Percentiles rank a stretch among this genome's conserved stretches.
Conservation (phyloP, 2,888 invertebrate genomes). For the Noctua pronuba region DNA sequence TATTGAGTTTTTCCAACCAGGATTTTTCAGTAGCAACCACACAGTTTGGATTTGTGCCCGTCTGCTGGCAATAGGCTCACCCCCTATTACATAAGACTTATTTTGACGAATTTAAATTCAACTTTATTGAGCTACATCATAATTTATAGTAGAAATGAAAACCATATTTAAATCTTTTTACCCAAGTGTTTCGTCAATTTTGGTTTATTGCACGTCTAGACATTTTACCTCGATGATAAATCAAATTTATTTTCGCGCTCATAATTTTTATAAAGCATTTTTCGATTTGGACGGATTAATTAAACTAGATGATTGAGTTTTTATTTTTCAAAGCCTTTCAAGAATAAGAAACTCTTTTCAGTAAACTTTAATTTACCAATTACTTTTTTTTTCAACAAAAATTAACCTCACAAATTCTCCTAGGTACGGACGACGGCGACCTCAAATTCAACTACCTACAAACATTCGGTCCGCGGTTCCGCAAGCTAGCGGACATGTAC, state of each 20-base stretch:
- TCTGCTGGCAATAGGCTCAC: background rate
- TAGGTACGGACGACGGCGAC: constrained; percentile 97
- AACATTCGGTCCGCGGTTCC: constrained; percentile 98
- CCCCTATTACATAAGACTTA: no score
- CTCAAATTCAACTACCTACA: constrained; percentile 98
- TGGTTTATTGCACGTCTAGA: constrained; percentile 25
- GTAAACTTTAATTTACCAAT: background rate
- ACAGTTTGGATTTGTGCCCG: background rate
- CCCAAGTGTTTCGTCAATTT: constrained; percentile 20
- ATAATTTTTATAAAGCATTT: constrained; percentile 3
- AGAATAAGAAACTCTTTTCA: background rate
- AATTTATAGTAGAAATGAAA: background rate
- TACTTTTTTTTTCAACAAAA: background rate
- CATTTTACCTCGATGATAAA: background rate
- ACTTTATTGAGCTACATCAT: background rate
- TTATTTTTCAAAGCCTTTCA: background rate
- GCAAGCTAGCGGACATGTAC: constrained; percentile 98
- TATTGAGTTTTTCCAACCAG: background rate
- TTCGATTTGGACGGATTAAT: background rate
- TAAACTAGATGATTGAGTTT: background rate
- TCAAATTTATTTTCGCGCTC: background rate
- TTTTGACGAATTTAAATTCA: no score
- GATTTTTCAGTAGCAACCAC: background rate
- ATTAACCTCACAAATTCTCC: constrained; percentile 18
- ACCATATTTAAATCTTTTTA: constrained; percentile 26